Evolutionary conservation across 2,888 invertebrate genomes (phyloP).

Genomic region (Morinoia aosen): DNA sequence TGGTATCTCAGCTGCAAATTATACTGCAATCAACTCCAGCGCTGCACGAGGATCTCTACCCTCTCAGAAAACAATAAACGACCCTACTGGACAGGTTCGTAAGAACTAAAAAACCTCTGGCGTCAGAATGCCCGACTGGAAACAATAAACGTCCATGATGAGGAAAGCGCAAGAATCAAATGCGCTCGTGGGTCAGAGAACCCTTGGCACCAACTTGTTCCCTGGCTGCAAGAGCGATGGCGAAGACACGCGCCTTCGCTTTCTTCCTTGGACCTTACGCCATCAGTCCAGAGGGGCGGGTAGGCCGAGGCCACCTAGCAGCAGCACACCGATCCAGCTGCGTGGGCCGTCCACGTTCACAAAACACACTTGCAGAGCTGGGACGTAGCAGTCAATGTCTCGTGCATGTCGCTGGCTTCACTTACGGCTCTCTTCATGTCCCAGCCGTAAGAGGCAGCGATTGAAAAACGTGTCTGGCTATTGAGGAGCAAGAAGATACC

Average conservation of each 20-base stretch:
- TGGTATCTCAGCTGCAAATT: neutral
- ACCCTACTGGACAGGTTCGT: neutral
- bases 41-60: neutral
- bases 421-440: slow-evolving; percentile 15
- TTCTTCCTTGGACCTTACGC: neutral
- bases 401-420: neutral
- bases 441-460: neutral
- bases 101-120: neutral
- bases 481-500: neutral
- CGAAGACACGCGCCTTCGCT: neutral
- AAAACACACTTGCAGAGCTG: neutral
- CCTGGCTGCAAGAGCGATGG: neutral
- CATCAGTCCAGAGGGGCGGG: neutral
- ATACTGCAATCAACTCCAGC: slow-evolving; percentile 19
- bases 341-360: neutral
- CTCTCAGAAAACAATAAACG: slow-evolving; percentile 21
- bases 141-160: neutral
- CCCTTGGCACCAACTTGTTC: slow-evolving; percentile 1
- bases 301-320: neutral
- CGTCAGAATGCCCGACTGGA: neutral
- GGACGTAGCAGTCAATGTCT: neutral
- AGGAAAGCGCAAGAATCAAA: neutral
- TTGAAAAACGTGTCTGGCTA: slow-evolving; percentile 30
- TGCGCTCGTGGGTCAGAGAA: neutral
- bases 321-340: neutral